Conservation (phyloP, 2,797 vertebrate species). For the Argentina silus region DNA sequence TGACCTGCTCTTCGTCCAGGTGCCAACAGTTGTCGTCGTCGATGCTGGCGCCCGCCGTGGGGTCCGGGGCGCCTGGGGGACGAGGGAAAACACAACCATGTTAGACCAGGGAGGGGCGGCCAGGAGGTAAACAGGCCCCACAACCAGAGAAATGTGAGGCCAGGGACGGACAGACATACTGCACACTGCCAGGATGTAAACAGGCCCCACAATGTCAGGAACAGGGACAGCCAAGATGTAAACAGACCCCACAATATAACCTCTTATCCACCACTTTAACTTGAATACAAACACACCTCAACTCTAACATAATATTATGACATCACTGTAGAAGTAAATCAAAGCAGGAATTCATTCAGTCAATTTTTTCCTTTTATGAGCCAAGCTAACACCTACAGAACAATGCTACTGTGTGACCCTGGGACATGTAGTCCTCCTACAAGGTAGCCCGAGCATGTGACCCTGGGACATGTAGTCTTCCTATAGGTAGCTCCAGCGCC, state of each 20-base stretch:
- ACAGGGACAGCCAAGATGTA: background rate
- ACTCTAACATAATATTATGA: background rate
- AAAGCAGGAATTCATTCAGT: background rate
- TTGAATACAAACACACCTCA: background rate
- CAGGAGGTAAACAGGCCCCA: constrained; percentile 16
- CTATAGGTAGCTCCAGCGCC: background rate
- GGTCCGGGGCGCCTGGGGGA: constrained; percentile 90
- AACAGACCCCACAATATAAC: too few relatives aligned
- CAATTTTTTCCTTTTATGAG: background rate
- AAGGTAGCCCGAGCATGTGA: background rate
- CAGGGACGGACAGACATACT: background rate
- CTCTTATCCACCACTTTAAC: too few relatives aligned
- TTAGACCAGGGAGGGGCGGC: background rate
- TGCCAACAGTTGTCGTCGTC: constrained; percentile 99
- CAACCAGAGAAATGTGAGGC: background rate
- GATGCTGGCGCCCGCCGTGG: constrained; percentile 96
- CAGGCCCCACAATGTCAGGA: background rate
- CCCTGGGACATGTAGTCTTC: background rate
- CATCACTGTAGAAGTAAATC: background rate
- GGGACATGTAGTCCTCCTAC: too few relatives aligned
- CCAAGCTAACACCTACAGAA: background rate
- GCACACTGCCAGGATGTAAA: constrained; percentile 15
- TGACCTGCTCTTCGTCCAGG: constrained; percentile 96
- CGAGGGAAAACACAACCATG: constrained; percentile 22
- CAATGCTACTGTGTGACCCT: background rate